Evolutionary conservation across 2,113 vertebrate genomes (phyloP).

Genomic region (Amphilophus citrinellus): DNA sequence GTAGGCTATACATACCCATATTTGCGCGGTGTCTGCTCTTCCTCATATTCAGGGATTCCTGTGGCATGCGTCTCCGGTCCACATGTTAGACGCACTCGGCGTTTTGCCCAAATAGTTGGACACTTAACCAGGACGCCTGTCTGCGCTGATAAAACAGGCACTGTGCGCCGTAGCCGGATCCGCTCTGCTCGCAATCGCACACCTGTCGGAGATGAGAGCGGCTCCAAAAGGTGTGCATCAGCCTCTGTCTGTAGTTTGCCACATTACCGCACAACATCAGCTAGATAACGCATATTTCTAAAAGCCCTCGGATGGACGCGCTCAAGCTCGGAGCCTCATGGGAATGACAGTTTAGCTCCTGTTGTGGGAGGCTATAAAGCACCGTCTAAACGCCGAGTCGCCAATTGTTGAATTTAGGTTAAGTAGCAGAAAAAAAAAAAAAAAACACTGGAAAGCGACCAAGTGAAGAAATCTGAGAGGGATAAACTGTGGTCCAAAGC

Average conservation of each 20-base stretch:
- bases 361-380: not conserved
- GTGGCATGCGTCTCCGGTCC: slow-evolving; percentile 64
- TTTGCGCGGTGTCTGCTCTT: slow-evolving; percentile 70
- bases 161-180: slow-evolving; percentile 42
- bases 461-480: slow-evolving; percentile 20
- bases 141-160: slow-evolving; percentile 12
- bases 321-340: slow-evolving; percentile 15
- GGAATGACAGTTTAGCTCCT: slow-evolving; percentile 21
- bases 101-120: slow-evolving; percentile 61
- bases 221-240: slow-evolving; percentile 55
- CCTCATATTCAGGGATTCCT: slow-evolving; percentile 69
- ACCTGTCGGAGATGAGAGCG: slow-evolving; percentile 70
- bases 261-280: slow-evolving; percentile 51
- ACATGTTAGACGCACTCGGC: slow-evolving; percentile 74
- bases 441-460: slow-evolving; percentile 29
- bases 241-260: slow-evolving; percentile 53
- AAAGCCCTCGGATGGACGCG: slow-evolving; percentile 21
- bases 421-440: slow-evolving; percentile 42
- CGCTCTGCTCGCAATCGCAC: slow-evolving; percentile 53
- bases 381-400: slow-evolving; percentile 30
- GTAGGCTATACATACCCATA: slow-evolving; percentile 79
- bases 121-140: slow-evolving; percentile 38
- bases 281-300: slow-evolving; percentile 23
- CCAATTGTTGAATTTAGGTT: slow-evolving; percentile 62
- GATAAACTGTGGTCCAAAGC: slow-evolving; percentile 33